Evolutionary conservation across 1,140 invertebrate genomes (phyloP), one percentile per base, ranked within the genome.

Genomic region (Zaprionus tsacasi): DNA sequence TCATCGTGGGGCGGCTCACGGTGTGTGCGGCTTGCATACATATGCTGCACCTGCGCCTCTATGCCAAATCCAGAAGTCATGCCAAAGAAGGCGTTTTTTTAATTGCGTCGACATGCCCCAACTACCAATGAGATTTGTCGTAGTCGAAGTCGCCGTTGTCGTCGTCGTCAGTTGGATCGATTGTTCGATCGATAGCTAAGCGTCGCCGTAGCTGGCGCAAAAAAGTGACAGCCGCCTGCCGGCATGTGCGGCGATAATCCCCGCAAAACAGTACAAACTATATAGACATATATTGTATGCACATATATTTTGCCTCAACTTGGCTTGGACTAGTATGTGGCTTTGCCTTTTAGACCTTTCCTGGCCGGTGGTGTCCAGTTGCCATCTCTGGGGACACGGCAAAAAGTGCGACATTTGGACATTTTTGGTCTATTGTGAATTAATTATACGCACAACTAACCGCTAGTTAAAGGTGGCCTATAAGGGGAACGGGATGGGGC

Each of bases 11-110:
- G 33, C 48, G 56, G 27, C 27, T 30, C 17, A 21, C 17, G 65
- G 52, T 33, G 55, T 33, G 55, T 63, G 70, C 65, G 63, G 64
- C 76, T 59, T 86, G 82, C 82, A 86, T 86, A 87, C 79, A 79
- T 86, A 86, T 86, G 82, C 82, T 83, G 82, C 82, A 86, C 82
- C 82, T 86, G 82, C 82, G 82, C 71, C 82, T 86, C 77, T 67
- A 87, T 76, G 79, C 82, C 82, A 79, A 87, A 86, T 70, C 79
- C 82, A 82, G 68, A 77, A 76, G 79, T 79, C 78, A 66, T 13
- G 54, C 82, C 82, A 63, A 87, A 86, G 82, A 86, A 86, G 82
- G 82, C 82, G 82, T 87, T 87, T 86, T 75, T 86, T 86, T 86
- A 86, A 86, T 86, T 86, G 82, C 82, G 82, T 48, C 82, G 82